A percentile compares a stretch with the other conserved stretches of the same genome.
These are phyloP conservation scores for Trichopria drosophilae DNA, from an alignment of 2,888 invertebrate species.

Conservation along the genomic window DNA sequence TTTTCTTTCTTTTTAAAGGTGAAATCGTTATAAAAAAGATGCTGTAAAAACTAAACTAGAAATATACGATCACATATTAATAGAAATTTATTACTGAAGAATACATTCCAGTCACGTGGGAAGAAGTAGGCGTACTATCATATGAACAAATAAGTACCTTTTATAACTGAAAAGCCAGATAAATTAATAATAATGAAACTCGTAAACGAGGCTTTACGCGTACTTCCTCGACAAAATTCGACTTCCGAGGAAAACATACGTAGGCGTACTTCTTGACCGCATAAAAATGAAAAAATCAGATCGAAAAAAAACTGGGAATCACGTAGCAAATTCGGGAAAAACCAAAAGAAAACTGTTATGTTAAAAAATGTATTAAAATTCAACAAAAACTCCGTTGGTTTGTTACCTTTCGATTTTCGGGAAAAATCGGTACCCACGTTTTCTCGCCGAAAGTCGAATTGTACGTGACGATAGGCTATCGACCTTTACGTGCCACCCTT, in stretches of 20 bases:
- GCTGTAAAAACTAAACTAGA: constrained; percentile 8
- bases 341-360: constrained; percentile 8
- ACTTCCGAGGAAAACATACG: constrained; percentile 39
- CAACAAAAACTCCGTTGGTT: background rate
- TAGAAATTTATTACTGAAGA: too few species aligned
- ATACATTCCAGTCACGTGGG: too few species aligned
- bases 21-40: background rate
- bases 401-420: constrained; percentile 55
- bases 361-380: background rate
- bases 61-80: constrained; percentile 14
- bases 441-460: constrained; percentile 57
- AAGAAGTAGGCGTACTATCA: too few species aligned
- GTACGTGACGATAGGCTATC: constrained; percentile 54
- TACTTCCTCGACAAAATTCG: constrained; percentile 36
- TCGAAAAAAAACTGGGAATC: too few species aligned
- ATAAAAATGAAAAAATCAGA: constrained; percentile 16
- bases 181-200: too few species aligned
- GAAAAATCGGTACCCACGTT: constrained; percentile 56
- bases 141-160: too few species aligned
- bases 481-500: constrained; percentile 56
- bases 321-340: too few species aligned
- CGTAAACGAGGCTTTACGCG: too few species aligned
- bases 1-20: background rate
- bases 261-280: constrained; percentile 39
- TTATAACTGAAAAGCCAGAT: too few species aligned